These are phyloP conservation scores for Cladorhizidae sp. DNA, from an alignment of 37 sponge, comb jelly and placozoan species.

Conservation along the genomic window DNA sequence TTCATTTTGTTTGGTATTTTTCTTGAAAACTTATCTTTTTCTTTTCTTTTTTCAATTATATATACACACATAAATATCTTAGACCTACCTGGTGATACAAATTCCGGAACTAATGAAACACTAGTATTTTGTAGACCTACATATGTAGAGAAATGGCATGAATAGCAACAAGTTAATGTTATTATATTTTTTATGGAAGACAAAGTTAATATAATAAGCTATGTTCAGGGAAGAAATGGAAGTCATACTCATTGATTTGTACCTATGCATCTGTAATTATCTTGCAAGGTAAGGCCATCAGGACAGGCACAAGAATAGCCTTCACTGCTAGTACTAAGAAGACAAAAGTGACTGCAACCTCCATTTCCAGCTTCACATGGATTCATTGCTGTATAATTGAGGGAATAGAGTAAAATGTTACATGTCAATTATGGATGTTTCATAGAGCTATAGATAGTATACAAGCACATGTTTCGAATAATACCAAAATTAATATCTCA, in stretches of 20 bases:
- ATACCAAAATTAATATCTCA: no score
- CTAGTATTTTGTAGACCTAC: no score
- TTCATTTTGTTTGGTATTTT: no score
- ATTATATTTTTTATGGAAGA: not conserved
- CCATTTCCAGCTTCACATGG: conserved; percentile 61
- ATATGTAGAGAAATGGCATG: no score
- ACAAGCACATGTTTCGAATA: no score
- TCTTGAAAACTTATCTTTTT: no score
- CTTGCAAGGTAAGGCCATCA: conserved; percentile 24
- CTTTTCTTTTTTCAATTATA: no score
- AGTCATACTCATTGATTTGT: not conserved
- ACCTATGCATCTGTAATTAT: not conserved
- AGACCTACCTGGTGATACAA: no score
- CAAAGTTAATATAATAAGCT: not conserved
- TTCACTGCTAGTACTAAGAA: conserved; percentile 18
- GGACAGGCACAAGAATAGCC: conserved; percentile 68
- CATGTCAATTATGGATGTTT: not conserved
- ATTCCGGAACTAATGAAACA: no score
- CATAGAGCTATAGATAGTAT: not conserved
- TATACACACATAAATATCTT: no score
- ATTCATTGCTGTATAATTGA: conserved; percentile 26
- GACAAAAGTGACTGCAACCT: conserved; percentile 66
- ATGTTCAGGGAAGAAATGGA: not conserved
- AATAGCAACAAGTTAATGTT: not conserved
- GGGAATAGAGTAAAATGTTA: not conserved